Evolutionary conservation across 2,888 invertebrate species (phyloP), one percentile per base, ranked within the genome.

Genomic region (Himalopsyche japonica): DNA sequence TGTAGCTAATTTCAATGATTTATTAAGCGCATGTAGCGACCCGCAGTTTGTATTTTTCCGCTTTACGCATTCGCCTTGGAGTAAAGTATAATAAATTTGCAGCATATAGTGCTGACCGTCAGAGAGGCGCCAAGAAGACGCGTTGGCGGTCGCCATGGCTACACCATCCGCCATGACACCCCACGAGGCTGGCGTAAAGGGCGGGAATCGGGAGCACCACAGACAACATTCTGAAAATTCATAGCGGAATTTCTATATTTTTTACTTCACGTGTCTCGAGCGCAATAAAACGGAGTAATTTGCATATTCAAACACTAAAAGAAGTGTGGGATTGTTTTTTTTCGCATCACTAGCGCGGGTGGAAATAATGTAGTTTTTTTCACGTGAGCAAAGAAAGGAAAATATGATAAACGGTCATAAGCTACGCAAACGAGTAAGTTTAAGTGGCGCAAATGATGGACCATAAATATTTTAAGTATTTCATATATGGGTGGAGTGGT

Each of bases 41-140:
- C 20, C 37, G 80, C 57, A 80, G 57, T 27, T 34, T 27, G n/a
- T 34, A 64, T 34, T 34, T 64, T 27, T 76, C 81, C 30, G 37
- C 47, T 43, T 8, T 27, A 76, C 32, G 20, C 47, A 43, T 47
- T 20, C 20, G 81, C 27, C 30, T 49, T 37, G 47, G 4, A 57
- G n/a, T 10, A 24, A 27, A 12, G 37, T 34, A 43, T 24, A 32
- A 34, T 76, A 37, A 48, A 32, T 32, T 49, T 70, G 76, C 79
- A 76, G 81, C 76, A 48, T 78, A 76, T 76, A 80, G 20, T 81
- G 76, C 83, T 83, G 85, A 84, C 84, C 84, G 82, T 15, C 48
- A 32, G 76, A 70, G 76, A 10, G 84, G 84, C 84, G 84, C 84
- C 84, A 76, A 37, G 20, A 79, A 79, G 84, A 82, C 84, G 84